phyloP scores from a whole-genome alignment of 2,888 invertebrate genomes.

The Tricholauxania praeusta region DNA sequence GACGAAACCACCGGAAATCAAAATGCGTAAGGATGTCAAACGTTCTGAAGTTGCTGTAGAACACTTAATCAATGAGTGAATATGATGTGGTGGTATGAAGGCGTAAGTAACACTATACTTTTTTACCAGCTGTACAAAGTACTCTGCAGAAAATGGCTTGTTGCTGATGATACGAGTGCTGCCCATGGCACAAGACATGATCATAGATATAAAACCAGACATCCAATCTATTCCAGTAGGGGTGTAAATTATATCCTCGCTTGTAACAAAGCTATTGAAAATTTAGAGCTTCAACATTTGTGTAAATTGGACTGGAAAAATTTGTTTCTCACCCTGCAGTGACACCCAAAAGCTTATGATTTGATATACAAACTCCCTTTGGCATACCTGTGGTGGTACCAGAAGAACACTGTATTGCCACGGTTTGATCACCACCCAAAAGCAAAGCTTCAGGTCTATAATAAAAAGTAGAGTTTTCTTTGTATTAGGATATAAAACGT shows the following conservation, averaged over 20 bases:
- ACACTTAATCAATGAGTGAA: slow-evolving; percentile 50
- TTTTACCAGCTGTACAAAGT: slow-evolving; percentile 52
- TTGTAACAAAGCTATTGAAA: neutral
- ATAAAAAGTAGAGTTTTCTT: neutral
- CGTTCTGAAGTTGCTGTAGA: slow-evolving; percentile 49
- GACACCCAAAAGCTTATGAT: neutral
- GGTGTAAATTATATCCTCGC: slow-evolving; percentile 11
- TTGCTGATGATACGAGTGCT: slow-evolving; percentile 38
- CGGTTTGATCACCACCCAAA: slow-evolving; percentile 50
- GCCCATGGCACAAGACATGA: neutral
- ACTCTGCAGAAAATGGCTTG: slow-evolving; percentile 50
- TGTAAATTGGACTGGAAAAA: too few relatives aligned
- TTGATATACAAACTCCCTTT: slow-evolving; percentile 51
- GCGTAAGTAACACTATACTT: slow-evolving; percentile 54
- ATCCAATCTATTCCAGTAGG: slow-evolving; percentile 21
- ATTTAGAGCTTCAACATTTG: too few relatives aligned
- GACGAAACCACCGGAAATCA: slow-evolving; percentile 53
- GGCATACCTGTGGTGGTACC: slow-evolving; percentile 60
- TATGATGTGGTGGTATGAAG: slow-evolving; percentile 53
- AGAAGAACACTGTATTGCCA: slow-evolving; percentile 58
- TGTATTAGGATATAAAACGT: neutral
- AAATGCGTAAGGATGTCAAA: slow-evolving; percentile 47
- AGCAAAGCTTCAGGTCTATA: slow-evolving; percentile 9
- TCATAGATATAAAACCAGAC: neutral
- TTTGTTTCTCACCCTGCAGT: too few relatives aligned